These are phyloP conservation scores for Anomalospiza imberbis DNA, from an alignment of 2,797 vertebrate genomes.

Conservation along the genomic window DNA sequence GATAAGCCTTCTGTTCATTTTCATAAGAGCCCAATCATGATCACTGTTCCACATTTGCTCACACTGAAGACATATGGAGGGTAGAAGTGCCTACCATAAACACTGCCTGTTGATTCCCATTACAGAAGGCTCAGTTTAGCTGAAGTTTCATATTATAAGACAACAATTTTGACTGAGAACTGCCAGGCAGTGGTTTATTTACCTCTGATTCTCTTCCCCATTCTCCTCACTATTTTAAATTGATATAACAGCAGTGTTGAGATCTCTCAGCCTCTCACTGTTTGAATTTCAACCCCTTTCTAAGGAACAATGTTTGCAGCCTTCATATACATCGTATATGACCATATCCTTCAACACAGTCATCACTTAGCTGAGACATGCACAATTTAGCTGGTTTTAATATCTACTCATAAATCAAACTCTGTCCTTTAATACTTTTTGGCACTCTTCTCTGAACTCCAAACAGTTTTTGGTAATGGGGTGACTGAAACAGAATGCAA, in stretches of 20 bases:
- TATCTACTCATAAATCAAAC: neutral
- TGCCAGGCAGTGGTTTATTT: neutral
- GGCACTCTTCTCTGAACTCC: neutral
- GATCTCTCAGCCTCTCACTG: neutral
- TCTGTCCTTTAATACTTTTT: neutral
- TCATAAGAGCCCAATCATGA: neutral
- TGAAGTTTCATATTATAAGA: neutral
- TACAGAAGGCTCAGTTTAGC: neutral
- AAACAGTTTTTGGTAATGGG: neutral
- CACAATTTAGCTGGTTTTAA: neutral
- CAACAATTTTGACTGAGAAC: neutral
- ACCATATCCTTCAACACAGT: neutral
- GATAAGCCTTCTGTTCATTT: constrained; percentile 6
- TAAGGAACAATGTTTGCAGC: neutral
- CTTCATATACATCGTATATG: neutral
- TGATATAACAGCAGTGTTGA: neutral
- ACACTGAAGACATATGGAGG: neutral
- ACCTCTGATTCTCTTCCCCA: neutral
- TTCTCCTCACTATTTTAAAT: neutral
- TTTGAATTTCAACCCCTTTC: neutral
- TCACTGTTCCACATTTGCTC: neutral
- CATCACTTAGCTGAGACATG: neutral
- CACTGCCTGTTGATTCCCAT: neutral
- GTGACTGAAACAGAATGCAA: neutral
- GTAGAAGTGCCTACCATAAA: neutral